Evolutionary conservation across 2,888 invertebrate species (phyloP), one percentile per base, ranked within the genome.

Genomic region (Himalopsyche tibetana): DNA sequence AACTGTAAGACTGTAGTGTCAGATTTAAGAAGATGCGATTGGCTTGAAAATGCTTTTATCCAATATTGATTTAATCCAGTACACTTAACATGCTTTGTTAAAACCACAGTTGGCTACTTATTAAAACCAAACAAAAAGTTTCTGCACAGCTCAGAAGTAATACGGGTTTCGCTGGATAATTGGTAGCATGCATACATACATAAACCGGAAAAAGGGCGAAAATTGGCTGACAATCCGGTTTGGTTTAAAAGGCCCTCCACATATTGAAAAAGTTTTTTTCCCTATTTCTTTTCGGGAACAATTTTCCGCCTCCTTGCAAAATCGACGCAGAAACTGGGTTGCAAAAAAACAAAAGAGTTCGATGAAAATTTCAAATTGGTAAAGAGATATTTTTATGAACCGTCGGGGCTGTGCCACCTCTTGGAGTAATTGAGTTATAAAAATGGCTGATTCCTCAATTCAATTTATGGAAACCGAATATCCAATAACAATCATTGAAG

Each of bases 201-300:
- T 36, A 74, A 74, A 74, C 19, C 38, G 74, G 36, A 36, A 36
- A 36, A 36, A 3, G 74, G 38, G 36, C 74, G 74, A 74, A 82
- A 82, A 82, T 82, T 82, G 82, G 82, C 82, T 55, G 38, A 55
- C 82, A 55, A 82, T 82, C 38, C 82, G 55, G 17, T 55, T 19
- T 9, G 63, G 63, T 56, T 63, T 63, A 40, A 63, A 82, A 63
- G 56, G 40, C 63, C 51, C 51, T 82, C 74, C 69, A 69, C 42
- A 82, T 82, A 82, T 82, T 82, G 82, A 82, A 82, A 82, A 82
- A 82, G 82, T 82, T 82, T 82, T 51, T 63, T 74, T 74, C 74
- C 74, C 38, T 74, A 40, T 69, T 82, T 55, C 63, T 82, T 82
- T 82, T 69, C 69, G n/a, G 40, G 51, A 69, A 69, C 69, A 82